Evolutionary conservation across 2,797 vertebrate genomes (phyloP), one percentile per base, ranked within the genome.

Genomic region (Melanotaenia trifasciata): DNA sequence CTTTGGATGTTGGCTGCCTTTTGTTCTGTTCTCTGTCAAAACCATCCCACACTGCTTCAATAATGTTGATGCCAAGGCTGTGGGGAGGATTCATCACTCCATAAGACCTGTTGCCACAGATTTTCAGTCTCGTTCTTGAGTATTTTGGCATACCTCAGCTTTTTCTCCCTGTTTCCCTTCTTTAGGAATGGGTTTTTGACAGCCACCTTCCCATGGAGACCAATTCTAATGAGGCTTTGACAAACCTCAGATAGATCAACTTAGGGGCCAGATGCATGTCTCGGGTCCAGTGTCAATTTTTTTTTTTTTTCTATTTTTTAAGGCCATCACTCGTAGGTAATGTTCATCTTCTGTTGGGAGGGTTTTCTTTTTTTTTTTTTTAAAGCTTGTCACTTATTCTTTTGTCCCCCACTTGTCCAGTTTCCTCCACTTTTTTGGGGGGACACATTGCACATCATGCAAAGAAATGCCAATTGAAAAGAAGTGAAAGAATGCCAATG

Each of bases 11-110:
- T 56, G 53, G 26, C 47, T 22, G 47, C 50, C n/a, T 56, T 56
- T 56, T 56, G 14, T 56, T 56, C 50, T 14, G 53, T 30, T 56
- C 14, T 56, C 53, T 56, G 24, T 56, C 24, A 56, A 56, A 28
- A 56, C 13, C 24, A 28, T 56, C 53, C 12, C 24, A 56, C 53
- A 28, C 53, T 56, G 26, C 53, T 56, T 30, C 53, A 56, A 28
- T 56, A 56, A 56, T 12, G 22, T 28, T 56, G 53, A 56, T 16
- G 53, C 26, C 26, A 11, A 14, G 53, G 53, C 26, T 56, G 5
- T 28, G 53, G 53, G 13, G 53, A 56, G 24, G 53, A 14, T 26
- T 56, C 26, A 16, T 56, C 13, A 28, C 24, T 56, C 53, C 26
- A 56, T 56, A 28, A 28, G 30, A 56, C 53, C 53, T 56, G 53